These are phyloP conservation scores for Chrysolina oricalcia DNA, from an alignment of 2,888 invertebrate genomes.

Conservation along the genomic window DNA sequence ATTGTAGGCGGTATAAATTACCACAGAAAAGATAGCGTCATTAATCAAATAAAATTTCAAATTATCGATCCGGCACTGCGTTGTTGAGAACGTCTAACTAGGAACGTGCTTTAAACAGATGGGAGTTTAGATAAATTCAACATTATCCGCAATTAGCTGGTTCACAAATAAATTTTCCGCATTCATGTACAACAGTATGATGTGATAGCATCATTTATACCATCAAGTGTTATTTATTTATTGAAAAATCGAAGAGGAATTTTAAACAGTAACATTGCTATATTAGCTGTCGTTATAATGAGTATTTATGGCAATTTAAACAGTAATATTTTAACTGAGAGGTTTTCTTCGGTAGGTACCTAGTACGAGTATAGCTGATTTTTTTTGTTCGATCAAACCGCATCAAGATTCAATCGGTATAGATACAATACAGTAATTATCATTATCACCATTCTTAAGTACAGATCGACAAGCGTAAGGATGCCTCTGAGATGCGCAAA, in stretches of 20 bases:
- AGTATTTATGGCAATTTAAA: conserved; percentile 1
- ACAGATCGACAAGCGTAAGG: no score
- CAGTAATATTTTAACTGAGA: background rate
- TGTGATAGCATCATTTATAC: conserved; percentile 38
- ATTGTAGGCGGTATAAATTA: conserved; percentile 45
- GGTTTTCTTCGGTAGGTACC: background rate
- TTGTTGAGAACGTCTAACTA: conserved; percentile 42
- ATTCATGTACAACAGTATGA: conserved; percentile 29
- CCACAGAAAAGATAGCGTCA: conserved; percentile 44
- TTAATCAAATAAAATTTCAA: conserved; percentile 52
- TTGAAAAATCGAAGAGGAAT: conserved; percentile 33
- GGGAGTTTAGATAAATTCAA: conserved; percentile 61
- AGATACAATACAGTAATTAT: no score
- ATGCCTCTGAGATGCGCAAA: no score
- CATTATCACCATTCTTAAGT: no score
- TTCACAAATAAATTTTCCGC: conserved; percentile 60
- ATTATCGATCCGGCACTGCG: conserved; percentile 47
- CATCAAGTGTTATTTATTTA: conserved; percentile 48
- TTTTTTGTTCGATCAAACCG: no score
- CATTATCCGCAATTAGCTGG: conserved; percentile 66
- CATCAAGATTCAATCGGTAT: no score
- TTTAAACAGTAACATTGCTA: background rate
- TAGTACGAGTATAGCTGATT: background rate
- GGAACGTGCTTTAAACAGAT: conserved; percentile 54
- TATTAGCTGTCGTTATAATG: conserved; percentile 17